A percentile compares a stretch with the other conserved stretches of the same genome.
These are phyloP conservation scores for Lasioglossum zephyrum DNA, from an alignment of 2,888 invertebrate genomes.

Conservation along the genomic window DNA sequence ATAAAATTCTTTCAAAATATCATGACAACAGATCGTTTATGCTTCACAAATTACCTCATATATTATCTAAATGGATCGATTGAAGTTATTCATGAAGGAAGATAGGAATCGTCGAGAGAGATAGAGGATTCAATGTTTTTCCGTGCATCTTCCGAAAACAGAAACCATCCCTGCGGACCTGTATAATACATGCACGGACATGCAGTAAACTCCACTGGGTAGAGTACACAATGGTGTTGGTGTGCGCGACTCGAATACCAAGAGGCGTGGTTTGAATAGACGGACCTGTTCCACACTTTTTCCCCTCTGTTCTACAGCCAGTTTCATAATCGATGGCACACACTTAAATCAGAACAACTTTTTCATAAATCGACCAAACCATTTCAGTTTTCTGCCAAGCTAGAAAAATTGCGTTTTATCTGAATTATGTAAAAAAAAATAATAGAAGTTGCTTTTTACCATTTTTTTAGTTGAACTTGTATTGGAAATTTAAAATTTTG, in stretches of 20 bases:
- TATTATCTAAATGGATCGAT: not conserved
- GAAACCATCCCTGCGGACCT: slow-evolving; percentile 42
- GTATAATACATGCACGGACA: slow-evolving; percentile 18
- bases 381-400: not conserved
- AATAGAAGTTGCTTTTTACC: too few species aligned
- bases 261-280: slow-evolving; percentile 66
- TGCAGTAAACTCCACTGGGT: slow-evolving; percentile 2
- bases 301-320: slow-evolving; percentile 21
- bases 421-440: not conserved
- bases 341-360: not conserved
- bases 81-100: not conserved
- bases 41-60: not conserved
- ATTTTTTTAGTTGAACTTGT: not conserved
- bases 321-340: not conserved
- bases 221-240: slow-evolving; percentile 28
- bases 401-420: not conserved
- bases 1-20: not conserved
- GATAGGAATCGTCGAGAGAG: not conserved
- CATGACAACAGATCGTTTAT: not conserved
- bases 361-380: not conserved
- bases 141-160: not conserved
- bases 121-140: not conserved
- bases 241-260: slow-evolving; percentile 57
- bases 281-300: slow-evolving; percentile 62
- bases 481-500: not conserved